phyloP scores from a whole-genome alignment of 2,797 vertebrate species.

The Muscicapa comitata region DNA sequence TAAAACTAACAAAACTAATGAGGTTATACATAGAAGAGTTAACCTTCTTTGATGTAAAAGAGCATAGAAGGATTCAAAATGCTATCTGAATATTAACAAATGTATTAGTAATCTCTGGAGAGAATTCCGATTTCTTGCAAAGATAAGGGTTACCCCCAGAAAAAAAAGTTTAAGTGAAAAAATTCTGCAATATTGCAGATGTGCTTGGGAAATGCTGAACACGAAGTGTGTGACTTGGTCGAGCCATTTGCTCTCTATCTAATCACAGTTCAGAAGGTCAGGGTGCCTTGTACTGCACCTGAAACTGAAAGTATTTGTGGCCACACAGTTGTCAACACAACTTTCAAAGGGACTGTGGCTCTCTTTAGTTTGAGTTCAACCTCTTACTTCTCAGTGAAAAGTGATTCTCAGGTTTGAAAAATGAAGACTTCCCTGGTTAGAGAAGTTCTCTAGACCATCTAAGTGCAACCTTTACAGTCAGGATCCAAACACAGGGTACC shows the following conservation, averaged over 20 bases:
- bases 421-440: neutral
- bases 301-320: neutral
- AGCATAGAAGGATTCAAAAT: neutral
- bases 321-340: neutral
- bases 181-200: neutral
- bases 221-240: neutral
- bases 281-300: neutral
- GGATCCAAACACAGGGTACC: fast-evolving
- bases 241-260: neutral
- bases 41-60: neutral
- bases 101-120: neutral
- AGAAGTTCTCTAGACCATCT: neutral
- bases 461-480: neutral
- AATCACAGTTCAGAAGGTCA: neutral
- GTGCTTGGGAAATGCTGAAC: neutral
- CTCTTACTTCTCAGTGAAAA: neutral
- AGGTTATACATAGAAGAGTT: neutral
- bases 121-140: neutral
- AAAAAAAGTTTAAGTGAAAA: neutral
- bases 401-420: neutral
- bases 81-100: neutral
- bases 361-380: neutral
- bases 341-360: neutral
- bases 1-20: conserved; percentile 15
- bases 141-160: neutral